Percentiles rank a stretch among this genome's conserved stretches.
Conservation (phyloP, 2,888 invertebrate genomes). For the Andrena bucephala region DNA sequence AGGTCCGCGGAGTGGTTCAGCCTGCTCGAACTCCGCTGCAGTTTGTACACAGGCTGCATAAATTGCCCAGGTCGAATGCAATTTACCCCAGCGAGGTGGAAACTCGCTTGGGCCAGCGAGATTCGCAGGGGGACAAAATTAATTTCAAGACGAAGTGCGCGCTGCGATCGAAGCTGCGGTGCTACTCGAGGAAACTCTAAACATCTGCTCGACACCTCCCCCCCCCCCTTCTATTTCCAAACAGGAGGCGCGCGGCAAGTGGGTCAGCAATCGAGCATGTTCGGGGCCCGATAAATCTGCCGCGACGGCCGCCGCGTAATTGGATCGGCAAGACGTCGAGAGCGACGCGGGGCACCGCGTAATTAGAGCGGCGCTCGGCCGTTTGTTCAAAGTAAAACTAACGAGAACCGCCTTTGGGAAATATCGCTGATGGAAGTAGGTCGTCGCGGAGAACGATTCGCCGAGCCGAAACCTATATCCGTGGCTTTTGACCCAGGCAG, state of each 20-base stretch:
- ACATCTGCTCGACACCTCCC: too few relatives aligned
- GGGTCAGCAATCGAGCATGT: slow-evolving; percentile 23
- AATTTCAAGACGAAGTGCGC: background rate
- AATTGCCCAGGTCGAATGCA: slow-evolving; percentile 34
- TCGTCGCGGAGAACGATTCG: background rate
- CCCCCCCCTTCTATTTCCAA: too few relatives aligned
- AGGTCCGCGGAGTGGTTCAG: too few relatives aligned
- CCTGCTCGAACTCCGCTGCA: too few relatives aligned
- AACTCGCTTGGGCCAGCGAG: slow-evolving; percentile 18
- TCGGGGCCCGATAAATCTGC: slow-evolving; percentile 15
- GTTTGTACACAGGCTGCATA: slow-evolving; percentile 10
- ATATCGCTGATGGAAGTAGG: background rate
- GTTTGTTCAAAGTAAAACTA: slow-evolving; percentile 11
- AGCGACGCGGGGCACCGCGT: slow-evolving; percentile 4
- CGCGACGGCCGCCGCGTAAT: background rate
- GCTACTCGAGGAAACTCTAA: too few relatives aligned
- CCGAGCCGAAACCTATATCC: slow-evolving; percentile 2
- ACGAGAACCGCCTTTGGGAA: slow-evolving; percentile 6
- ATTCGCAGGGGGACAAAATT: background rate
- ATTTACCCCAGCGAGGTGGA: slow-evolving; percentile 19
- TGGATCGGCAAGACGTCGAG: slow-evolving; percentile 1
- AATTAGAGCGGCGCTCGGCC: background rate
- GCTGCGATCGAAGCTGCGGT: too few relatives aligned
- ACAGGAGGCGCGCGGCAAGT: background rate
- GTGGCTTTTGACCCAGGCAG: background rate